Percentiles rank a stretch among this genome's conserved stretches.
Conservation (phyloP, 35 echinoderm and acorn worm species). For the Ophioderma brevispina region DNA sequence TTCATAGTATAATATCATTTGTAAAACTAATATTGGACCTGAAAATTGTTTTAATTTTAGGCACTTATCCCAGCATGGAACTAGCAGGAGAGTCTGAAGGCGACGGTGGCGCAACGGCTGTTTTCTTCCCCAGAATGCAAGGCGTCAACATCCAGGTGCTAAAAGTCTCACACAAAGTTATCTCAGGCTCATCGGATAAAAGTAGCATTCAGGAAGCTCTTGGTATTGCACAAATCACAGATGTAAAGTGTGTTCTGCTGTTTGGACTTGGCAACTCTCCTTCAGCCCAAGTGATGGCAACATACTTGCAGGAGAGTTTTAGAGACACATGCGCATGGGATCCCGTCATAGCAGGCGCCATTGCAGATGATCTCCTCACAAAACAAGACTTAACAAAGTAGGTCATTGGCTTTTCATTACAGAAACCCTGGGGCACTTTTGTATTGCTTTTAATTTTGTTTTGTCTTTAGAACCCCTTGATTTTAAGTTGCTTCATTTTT, state of each 20-base stretch:
- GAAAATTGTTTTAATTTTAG: too few relatives aligned
- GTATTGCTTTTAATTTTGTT: too few relatives aligned
- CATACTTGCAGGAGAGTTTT: slow-evolving; percentile 49
- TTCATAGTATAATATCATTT: too few relatives aligned
- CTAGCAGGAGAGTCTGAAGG: slow-evolving; percentile 36
- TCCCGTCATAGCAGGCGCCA: slow-evolving; percentile 73
- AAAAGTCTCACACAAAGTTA: background rate
- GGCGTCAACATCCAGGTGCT: slow-evolving; percentile 9
- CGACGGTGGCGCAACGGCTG: background rate
- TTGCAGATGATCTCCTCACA: slow-evolving; percentile 25
- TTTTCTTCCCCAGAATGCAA: slow-evolving; percentile 39
- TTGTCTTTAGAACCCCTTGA: too few relatives aligned
- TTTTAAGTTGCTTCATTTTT: too few relatives aligned
- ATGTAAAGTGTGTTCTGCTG: slow-evolving; percentile 65
- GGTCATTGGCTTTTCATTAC: too few relatives aligned
- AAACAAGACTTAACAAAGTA: slow-evolving; percentile 6
- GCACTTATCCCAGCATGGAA: background rate
- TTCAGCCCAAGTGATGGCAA: background rate
- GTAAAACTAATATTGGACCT: too few relatives aligned
- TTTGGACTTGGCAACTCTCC: slow-evolving; percentile 27
- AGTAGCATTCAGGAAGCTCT: background rate
- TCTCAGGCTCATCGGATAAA: background rate
- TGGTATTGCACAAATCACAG: background rate
- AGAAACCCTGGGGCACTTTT: too few relatives aligned
- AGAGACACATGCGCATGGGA: background rate